Evolutionary conservation across 1,140 invertebrate genomes (phyloP).

Genomic region (Ostrea denselamellosa): DNA sequence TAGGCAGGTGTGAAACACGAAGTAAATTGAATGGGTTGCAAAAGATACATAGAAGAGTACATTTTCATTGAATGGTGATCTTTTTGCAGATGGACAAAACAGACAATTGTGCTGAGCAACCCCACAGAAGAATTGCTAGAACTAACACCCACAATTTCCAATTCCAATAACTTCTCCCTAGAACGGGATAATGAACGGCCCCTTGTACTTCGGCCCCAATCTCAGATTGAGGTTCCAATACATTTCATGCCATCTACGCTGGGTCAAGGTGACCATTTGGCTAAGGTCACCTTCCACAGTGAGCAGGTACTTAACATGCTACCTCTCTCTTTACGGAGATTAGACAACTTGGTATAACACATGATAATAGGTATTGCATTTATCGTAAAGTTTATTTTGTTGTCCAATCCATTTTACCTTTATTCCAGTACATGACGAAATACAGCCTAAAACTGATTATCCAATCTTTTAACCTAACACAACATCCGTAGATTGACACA

Average conservation of each 20-base stretch:
- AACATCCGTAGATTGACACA: too few species aligned
- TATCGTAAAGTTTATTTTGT: too few species aligned
- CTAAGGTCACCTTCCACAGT: constrained; percentile 75
- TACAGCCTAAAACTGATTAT: too few species aligned
- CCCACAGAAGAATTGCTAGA: constrained; percentile 75
- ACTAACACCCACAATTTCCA: constrained; percentile 73
- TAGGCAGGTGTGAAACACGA: too few species aligned
- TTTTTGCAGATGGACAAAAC: constrained; percentile 72
- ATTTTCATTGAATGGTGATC: not conserved
- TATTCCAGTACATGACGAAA: too few species aligned
- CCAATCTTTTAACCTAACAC: too few species aligned
- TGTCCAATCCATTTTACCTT: too few species aligned
- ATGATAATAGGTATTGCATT: not conserved
- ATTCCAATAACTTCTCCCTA: constrained; percentile 77
- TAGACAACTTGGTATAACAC: not conserved
- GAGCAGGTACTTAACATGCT: constrained; percentile 69
- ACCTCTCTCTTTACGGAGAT: not conserved
- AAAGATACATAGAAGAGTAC: too few species aligned
- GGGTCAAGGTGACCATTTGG: constrained; percentile 72
- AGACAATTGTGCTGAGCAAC: constrained; percentile 74
- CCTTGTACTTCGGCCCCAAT: constrained; percentile 66
- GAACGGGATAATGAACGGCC: constrained; percentile 72
- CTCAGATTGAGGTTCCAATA: constrained; percentile 70
- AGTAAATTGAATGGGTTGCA: too few species aligned
- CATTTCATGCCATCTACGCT: constrained; percentile 78